These are phyloP conservation scores for Triplophysa bombifrons DNA, from an alignment of 2,797 vertebrate genomes.

Conservation along the genomic window DNA sequence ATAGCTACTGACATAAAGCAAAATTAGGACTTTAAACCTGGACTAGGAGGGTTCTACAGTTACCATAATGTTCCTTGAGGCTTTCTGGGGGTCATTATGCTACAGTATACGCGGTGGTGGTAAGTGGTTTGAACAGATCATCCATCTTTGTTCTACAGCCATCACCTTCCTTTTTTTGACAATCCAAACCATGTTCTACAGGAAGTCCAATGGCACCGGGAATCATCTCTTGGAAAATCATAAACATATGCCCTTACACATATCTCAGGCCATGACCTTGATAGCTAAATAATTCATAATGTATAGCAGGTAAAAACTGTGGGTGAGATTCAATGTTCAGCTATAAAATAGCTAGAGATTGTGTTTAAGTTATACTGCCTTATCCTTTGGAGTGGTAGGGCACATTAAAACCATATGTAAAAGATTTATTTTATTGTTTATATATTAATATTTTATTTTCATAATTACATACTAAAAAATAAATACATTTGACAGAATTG, in stretches of 20 bases:
- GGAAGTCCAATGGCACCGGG: conserved; percentile 15
- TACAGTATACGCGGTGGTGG: conserved; percentile 55
- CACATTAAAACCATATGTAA: neutral
- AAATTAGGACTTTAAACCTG: conserved; percentile 25
- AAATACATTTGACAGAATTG: too few relatives aligned
- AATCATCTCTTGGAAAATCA: conserved; percentile 37
- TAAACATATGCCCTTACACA: conserved; percentile 34
- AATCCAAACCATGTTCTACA: conserved; percentile 24
- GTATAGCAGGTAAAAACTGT: conserved; percentile 46
- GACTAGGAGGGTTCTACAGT: conserved; percentile 58
- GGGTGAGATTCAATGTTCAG: conserved; percentile 50
- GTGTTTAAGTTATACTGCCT: neutral
- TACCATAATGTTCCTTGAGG: conserved; percentile 55
- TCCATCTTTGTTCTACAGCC: conserved; percentile 64
- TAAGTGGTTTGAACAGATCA: conserved; percentile 70
- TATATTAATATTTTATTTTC: too few relatives aligned
- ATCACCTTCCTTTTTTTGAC: conserved; percentile 25
- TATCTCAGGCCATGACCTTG: conserved; percentile 51
- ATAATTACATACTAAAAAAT: too few relatives aligned
- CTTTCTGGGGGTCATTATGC: conserved; percentile 69
- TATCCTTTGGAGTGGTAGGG: neutral
- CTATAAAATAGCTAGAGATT: conserved; percentile 15
- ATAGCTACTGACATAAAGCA: conserved; percentile 61
- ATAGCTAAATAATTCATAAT: conserved; percentile 59
- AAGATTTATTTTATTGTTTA: too few relatives aligned